phyloP scores from a whole-genome alignment of 2,888 invertebrate species.

The Eilema griseolum region DNA sequence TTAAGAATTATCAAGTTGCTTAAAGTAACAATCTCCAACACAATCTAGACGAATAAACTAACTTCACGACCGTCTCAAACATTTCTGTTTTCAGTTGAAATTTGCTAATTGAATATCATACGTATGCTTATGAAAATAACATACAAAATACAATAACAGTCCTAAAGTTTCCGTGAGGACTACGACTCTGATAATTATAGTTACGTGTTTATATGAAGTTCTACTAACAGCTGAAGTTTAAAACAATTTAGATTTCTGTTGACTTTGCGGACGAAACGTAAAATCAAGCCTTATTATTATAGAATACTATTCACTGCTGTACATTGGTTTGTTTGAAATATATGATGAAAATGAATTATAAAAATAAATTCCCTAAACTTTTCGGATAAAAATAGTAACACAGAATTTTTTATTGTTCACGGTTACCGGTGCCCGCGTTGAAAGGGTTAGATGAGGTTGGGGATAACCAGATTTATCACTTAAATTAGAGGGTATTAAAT shows the following conservation, averaged over 20 bases:
- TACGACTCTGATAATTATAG: constrained; percentile 12
- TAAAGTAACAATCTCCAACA: constrained; percentile 3
- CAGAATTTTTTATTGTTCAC: too few species aligned
- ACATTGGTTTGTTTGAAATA: not conserved
- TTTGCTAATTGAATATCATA: constrained; percentile 15
- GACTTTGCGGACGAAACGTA: constrained; percentile 6
- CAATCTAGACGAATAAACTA: constrained; percentile 8
- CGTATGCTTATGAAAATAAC: constrained; percentile 10
- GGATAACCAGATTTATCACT: not conserved
- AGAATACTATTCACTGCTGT: not conserved
- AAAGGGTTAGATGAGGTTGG: not conserved
- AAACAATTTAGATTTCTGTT: constrained; percentile 16
- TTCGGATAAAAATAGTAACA: not conserved
- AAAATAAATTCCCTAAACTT: not conserved
- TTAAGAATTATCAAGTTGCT: not conserved
- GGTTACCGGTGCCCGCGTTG: not conserved
- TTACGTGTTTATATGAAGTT: constrained; percentile 16
- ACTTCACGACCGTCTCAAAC: constrained; percentile 3
- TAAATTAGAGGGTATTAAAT: not conserved
- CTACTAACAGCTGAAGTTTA: constrained; percentile 11
- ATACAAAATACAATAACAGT: constrained; percentile 9
- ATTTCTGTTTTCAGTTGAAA: not conserved
- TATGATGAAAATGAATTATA: not conserved
- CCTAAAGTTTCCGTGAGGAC: not conserved
- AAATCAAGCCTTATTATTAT: not conserved